phyloP scores from a whole-genome alignment of 2,888 invertebrate species.

The Pterostichus madidus region DNA sequence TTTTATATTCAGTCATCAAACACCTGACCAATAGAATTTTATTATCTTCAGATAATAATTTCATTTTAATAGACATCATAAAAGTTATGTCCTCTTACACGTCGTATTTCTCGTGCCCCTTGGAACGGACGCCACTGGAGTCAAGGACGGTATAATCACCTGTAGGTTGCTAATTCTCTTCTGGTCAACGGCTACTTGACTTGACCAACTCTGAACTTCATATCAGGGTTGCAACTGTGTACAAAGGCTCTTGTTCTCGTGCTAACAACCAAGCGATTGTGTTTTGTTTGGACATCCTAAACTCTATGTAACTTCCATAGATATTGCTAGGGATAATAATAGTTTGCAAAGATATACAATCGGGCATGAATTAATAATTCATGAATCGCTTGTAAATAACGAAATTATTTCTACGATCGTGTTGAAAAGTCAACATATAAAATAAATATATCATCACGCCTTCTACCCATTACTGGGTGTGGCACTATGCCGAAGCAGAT shows the following conservation, averaged over 20 bases:
- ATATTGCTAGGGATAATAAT: too few species aligned
- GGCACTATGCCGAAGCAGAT: too few species aligned
- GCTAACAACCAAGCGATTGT: slow-evolving; percentile 6
- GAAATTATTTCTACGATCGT: too few species aligned
- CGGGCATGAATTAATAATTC: too few species aligned
- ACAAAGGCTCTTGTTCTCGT: slow-evolving; percentile 28
- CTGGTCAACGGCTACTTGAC: slow-evolving; percentile 23
- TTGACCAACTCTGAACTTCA: slow-evolving; percentile 22
- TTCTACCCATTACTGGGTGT: too few species aligned
- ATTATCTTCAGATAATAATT: slow-evolving; percentile 18
- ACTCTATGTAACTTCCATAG: not conserved
- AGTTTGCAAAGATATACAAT: too few species aligned
- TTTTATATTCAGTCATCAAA: slow-evolving; percentile 7
- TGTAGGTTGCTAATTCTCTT: slow-evolving; percentile 38
- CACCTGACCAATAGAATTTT: slow-evolving; percentile 21
- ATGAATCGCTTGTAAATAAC: too few species aligned
- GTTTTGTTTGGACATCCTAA: not conserved
- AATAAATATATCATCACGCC: too few species aligned
- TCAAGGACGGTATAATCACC: slow-evolving; percentile 44
- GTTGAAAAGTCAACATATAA: too few species aligned
- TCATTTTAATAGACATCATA: not conserved
- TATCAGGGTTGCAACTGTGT: not conserved
- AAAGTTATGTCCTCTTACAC: too few species aligned
- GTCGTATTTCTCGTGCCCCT: not conserved
- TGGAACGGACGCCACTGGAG: not conserved